Evolutionary conservation across 2,113 vertebrate species (phyloP), one percentile per base, ranked within the genome.

Genomic region (Pseudorasbora parva): DNA sequence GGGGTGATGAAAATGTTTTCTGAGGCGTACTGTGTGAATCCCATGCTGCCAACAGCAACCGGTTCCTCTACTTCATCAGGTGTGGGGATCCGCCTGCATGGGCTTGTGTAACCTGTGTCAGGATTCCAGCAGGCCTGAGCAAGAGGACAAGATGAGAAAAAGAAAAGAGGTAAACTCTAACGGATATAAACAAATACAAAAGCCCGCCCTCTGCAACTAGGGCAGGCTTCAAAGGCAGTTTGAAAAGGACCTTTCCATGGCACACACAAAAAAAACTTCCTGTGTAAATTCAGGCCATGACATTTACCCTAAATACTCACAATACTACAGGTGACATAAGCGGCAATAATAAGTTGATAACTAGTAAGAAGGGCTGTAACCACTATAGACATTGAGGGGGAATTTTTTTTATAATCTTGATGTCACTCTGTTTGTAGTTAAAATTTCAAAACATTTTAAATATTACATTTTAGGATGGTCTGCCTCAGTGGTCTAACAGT

Each of bases 81-180:
- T 7, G 96, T 96, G 79, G 96, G 95, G 59, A 95, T 94, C 87
- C 95, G 91, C 87, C 95, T 91, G 84, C 93, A 95, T 19, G 95
- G 96, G 89, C 95, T 94, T 72, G 86, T 88, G 45, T 83, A 91
- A 8, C 73, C 78, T 0, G 88, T 37, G 8, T 87, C 91, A 11
- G 84, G 90, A 88, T 91, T 94, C 92, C 92, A 92, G 47, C 90
- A 86, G 92, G 47, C 82, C 93, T 94, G 86, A 69, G 83, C 47
- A 84, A 4, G 21, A 59, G 76, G 8, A 8, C 12, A 51, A 49
- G 30, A 75, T 27, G 11, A 78, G 47, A 43, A 21, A 17, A 62
- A 41, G 45, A 78, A 23, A 43, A 30, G 30, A 25, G 76, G 27
- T 60, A 69, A 77, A 15, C 19, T n/a, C 64, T 30, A 71, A 43